Conservation (phyloP, 2,797 vertebrate genomes). For the Coluber constrictor region DNA sequence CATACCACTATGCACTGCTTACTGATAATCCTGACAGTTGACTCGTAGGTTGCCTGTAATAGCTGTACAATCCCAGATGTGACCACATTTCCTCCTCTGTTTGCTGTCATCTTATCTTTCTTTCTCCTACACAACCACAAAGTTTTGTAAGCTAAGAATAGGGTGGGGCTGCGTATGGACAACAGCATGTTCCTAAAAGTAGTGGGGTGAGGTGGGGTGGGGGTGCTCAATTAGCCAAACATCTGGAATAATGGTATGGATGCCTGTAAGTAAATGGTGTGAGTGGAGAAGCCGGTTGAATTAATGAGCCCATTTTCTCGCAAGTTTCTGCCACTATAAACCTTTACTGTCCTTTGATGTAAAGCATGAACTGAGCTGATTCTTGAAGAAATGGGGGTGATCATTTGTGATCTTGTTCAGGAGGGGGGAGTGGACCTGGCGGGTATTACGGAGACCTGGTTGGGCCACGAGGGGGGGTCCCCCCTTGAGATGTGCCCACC, state of each 20-base stretch:
- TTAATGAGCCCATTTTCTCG: not conserved
- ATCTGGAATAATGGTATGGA: not conserved
- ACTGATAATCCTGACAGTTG: not conserved
- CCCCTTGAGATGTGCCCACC: too few relatives aligned
- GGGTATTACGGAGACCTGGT: too few relatives aligned
- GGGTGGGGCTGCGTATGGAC: not conserved
- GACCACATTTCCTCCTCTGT: not conserved
- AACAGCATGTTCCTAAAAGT: not conserved
- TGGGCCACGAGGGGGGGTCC: too few relatives aligned
- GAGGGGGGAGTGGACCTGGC: too few relatives aligned
- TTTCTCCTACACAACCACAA: not conserved
- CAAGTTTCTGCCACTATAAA: not conserved
- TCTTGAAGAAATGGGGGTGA: not conserved
- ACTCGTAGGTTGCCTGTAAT: not conserved
- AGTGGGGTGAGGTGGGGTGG: not conserved
- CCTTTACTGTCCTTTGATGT: not conserved
- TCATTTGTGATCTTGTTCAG: too few relatives aligned
- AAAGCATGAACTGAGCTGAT: not conserved
- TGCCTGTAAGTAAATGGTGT: not conserved
- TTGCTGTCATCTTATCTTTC: not conserved
- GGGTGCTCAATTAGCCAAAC: not conserved
- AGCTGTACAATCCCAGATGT: not conserved
- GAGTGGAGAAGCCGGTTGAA: not conserved
- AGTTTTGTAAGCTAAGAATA: not conserved
- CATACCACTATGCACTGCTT: not conserved